Conservation (phyloP, 2,797 vertebrate genomes). For the Argya squamiceps region DNA sequence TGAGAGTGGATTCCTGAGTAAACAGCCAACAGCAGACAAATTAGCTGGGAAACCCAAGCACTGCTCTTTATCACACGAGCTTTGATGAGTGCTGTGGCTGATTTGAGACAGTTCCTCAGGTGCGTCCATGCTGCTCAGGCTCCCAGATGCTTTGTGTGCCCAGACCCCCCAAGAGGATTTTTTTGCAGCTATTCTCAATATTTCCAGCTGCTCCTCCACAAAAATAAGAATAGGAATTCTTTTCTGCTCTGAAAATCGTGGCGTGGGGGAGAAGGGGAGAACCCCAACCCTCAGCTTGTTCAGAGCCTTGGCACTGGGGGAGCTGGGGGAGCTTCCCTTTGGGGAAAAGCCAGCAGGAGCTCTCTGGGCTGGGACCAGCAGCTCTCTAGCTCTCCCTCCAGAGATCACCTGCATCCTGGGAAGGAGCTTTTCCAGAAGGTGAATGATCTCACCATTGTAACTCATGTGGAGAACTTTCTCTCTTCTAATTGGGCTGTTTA, state of each 20-base stretch:
- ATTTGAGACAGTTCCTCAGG: background rate
- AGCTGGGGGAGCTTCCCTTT: background rate
- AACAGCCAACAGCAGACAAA: slow-evolving; percentile 26
- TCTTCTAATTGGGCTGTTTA: background rate
- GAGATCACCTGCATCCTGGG: accelerated
- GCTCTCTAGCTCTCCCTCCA: background rate
- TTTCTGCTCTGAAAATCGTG: background rate
- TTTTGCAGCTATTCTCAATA: background rate
- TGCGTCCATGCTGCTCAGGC: accelerated
- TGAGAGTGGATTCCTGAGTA: slow-evolving; percentile 26
- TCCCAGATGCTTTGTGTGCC: background rate
- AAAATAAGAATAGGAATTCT: background rate
- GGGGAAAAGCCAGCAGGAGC: background rate
- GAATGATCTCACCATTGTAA: background rate
- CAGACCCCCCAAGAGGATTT: background rate
- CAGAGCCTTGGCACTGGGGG: background rate
- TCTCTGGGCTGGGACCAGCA: background rate
- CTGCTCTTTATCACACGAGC: background rate
- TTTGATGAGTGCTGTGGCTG: background rate
- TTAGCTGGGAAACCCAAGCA: background rate
- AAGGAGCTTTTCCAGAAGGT: background rate
- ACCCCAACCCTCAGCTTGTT: background rate
- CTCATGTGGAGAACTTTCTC: background rate
- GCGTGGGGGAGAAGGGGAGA: background rate
- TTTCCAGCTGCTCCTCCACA: background rate